phyloP scores from a whole-genome alignment of 2,888 invertebrate genomes.

The Eueremaeus valkanovi region DNA sequence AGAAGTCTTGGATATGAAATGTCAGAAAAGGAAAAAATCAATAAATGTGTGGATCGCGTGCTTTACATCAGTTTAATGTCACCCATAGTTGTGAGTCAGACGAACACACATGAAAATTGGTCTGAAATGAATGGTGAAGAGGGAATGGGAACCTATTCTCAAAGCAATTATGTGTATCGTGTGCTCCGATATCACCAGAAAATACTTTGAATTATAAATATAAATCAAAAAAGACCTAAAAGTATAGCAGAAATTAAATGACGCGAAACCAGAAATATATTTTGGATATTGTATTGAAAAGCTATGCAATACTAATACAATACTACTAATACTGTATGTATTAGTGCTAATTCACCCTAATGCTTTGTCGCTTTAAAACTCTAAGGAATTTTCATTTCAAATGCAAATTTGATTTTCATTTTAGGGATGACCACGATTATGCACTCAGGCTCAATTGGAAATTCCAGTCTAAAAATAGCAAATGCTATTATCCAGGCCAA shows the following conservation, averaged over 20 bases:
- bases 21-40: slow-evolving; percentile 15
- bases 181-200: neutral
- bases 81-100: slow-evolving; percentile 20
- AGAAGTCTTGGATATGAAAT: slow-evolving; percentile 29
- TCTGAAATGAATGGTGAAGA: slow-evolving; percentile 31
- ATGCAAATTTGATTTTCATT: no score
- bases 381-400: neutral
- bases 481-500: no score
- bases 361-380: neutral
- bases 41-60: slow-evolving; percentile 34
- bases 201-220: neutral
- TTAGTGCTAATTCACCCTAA: slow-evolving; percentile 2
- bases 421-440: no score
- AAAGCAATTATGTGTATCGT: neutral
- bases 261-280: neutral
- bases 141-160: neutral
- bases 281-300: neutral
- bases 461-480: no score
- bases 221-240: slow-evolving; percentile 12
- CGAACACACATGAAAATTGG: slow-evolving; percentile 27
- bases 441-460: no score
- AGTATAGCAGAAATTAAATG: slow-evolving; percentile 14
- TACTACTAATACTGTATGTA: no score
- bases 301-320: neutral
- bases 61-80: slow-evolving; percentile 30